Conservation (phyloP, 2,113 vertebrate species). For the Peromyscus californicus region DNA sequence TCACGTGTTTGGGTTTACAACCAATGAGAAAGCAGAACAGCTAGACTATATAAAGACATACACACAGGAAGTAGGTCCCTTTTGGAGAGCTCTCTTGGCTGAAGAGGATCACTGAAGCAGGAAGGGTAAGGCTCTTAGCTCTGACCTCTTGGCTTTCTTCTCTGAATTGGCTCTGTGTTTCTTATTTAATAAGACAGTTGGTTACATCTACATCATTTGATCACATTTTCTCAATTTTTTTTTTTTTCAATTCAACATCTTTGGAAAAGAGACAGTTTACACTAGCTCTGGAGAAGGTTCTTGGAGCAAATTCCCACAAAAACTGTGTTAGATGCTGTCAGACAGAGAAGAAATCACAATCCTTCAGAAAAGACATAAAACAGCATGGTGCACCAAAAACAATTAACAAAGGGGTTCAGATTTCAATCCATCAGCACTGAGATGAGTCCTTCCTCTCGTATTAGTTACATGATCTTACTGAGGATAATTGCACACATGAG, state of each 20-base stretch:
- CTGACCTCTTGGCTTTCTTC: too few relatives aligned
- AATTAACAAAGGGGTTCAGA: neutral
- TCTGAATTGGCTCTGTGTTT: too few relatives aligned
- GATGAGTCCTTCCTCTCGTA: neutral
- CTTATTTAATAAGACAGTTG: too few relatives aligned
- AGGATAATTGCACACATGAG: constrained; percentile 55
- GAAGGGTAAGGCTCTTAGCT: too few relatives aligned
- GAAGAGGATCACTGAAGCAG: too few relatives aligned
- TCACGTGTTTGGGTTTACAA: too few relatives aligned
- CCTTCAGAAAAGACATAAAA: neutral
- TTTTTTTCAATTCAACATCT: neutral
- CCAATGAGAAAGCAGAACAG: too few relatives aligned
- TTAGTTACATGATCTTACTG: neutral
- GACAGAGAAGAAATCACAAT: neutral
- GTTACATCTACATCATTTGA: neutral
- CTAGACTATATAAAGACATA: too few relatives aligned
- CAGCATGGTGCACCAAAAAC: neutral
- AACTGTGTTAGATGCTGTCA: neutral
- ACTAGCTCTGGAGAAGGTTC: neutral
- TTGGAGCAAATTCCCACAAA: neutral
- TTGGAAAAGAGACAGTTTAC: neutral
- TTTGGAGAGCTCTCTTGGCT: too few relatives aligned
- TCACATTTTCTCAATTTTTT: neutral
- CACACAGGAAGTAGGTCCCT: too few relatives aligned
- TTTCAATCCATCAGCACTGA: neutral